Evolutionary conservation across 2,888 invertebrate genomes (phyloP), one percentile per base, ranked within the genome.

Genomic region (Anorthoa munda): DNA sequence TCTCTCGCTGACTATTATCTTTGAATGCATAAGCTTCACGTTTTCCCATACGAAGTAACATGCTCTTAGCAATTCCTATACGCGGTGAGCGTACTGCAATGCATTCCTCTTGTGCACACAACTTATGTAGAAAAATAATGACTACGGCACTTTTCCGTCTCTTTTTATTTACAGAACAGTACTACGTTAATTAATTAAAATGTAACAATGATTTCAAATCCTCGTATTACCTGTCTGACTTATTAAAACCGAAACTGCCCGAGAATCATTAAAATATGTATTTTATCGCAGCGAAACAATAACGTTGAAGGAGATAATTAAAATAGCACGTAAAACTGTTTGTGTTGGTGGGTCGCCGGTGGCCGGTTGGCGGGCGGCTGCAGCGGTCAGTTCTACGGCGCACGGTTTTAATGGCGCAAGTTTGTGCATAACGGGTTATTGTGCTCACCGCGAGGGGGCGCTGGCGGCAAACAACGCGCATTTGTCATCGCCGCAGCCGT

Each of bases 1-100:
- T 63, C 56, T 63, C 67, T 48, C 53, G 45, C 56, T 48, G 48
- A 55, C 26, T 59, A 56, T 61, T 72, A 72, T 68, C 61, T 55
- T 63, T 83, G 61, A 83, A 79, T 75, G 56, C 68, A 74, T 78
- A 55, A 60, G 53, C 48, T 66, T 46, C 39, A 23, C 53, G 53
- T 68, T 83, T 65, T 83, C 73, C 75, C 68, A 68, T 68, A 66
- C 58, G 61, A 73, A 79, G 68, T 68, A 74, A 79, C 66, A 60
- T 67, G 80, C 74, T 79, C 80, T 74, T 68, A 83, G 75, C 66
- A 61, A 63, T 58, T 68, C 80, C 68, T 39, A 80, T 83, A 66
- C 51, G 46, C 66, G 23, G 26, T 4, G 56, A 72, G 79, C 73
- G 53, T 21, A n/a, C 51, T 66, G 74, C 60, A 39, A 15, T 50